A percentile compares a stretch with the other conserved stretches of the same genome.
phyloP scores from a whole-genome alignment of 2,797 vertebrate genomes.

The Rhynchotus rufescens region DNA sequence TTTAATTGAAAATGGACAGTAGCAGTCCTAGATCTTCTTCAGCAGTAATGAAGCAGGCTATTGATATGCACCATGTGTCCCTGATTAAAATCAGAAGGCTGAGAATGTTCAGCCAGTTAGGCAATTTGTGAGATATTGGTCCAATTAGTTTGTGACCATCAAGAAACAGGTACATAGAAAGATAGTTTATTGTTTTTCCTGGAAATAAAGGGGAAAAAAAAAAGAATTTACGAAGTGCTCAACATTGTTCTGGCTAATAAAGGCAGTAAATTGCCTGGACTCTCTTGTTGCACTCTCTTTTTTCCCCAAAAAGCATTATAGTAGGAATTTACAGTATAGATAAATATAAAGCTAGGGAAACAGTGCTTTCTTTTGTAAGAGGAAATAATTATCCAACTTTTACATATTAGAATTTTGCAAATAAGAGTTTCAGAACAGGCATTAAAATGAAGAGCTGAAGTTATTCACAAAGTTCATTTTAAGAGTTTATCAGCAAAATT shows the following conservation, averaged over 20 bases:
- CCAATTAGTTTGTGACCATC: conserved; percentile 37
- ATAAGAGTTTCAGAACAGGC: background rate
- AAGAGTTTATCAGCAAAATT: background rate
- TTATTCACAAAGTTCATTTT: background rate
- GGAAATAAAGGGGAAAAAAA: background rate
- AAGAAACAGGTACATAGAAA: conserved; percentile 2
- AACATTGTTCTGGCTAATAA: background rate
- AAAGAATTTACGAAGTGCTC: background rate
- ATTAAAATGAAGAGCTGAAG: background rate
- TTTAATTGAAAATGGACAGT: conserved; percentile 59
- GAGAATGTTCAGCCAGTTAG: conserved; percentile 56
- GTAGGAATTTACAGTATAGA: background rate
- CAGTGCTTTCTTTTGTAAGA: background rate
- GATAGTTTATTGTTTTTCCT: background rate
- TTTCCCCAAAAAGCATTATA: background rate
- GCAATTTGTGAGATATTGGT: conserved; percentile 44
- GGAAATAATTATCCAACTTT: background rate
- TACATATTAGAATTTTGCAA: background rate
- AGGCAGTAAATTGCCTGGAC: background rate
- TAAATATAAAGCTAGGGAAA: background rate
- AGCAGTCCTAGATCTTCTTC: conserved; percentile 42
- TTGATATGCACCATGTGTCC: conserved; percentile 49
- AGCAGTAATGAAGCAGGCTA: conserved; percentile 10
- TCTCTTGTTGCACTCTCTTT: background rate
- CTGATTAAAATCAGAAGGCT: conserved; percentile 56